phyloP scores from a whole-genome alignment of 2,113 vertebrate genomes.

The Neoarius graeffei region DNA sequence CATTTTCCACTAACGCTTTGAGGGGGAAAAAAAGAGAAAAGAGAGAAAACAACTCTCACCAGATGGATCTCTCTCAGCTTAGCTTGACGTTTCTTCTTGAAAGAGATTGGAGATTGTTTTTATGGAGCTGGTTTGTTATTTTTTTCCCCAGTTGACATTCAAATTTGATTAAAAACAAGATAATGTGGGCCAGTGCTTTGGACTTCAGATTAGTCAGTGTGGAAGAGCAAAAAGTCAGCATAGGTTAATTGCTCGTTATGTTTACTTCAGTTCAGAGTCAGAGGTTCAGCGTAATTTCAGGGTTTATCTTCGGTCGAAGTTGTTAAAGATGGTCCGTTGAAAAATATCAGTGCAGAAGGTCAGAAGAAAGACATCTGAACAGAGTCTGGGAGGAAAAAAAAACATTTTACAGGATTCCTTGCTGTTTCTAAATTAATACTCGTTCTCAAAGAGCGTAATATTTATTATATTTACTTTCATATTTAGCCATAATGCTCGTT shows the following conservation, averaged over 20 bases:
- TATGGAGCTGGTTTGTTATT: conserved; percentile 44
- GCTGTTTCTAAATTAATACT: background rate
- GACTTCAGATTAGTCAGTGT: background rate
- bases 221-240: conserved; percentile 32
- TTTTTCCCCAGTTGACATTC: conserved; percentile 27
- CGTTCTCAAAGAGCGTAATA: background rate
- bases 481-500: too few species aligned
- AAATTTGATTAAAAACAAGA: conserved; percentile 49
- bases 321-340: background rate
- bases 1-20: background rate
- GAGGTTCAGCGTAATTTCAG: background rate
- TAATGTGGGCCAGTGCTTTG: background rate
- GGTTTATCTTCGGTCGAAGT: background rate
- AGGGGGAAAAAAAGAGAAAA: background rate
- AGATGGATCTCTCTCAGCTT: background rate
- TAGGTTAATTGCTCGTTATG: conserved; percentile 61
- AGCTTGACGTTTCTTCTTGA: background rate
- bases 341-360: background rate
- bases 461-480: background rate
- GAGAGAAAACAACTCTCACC: background rate
- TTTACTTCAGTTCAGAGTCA: background rate
- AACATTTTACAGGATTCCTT: background rate
- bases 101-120: too few species aligned
- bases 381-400: background rate
- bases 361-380: background rate